Evolutionary conservation across 2,888 invertebrate genomes (phyloP), one percentile per base, ranked within the genome.

Genomic region (Empis stercorea): DNA sequence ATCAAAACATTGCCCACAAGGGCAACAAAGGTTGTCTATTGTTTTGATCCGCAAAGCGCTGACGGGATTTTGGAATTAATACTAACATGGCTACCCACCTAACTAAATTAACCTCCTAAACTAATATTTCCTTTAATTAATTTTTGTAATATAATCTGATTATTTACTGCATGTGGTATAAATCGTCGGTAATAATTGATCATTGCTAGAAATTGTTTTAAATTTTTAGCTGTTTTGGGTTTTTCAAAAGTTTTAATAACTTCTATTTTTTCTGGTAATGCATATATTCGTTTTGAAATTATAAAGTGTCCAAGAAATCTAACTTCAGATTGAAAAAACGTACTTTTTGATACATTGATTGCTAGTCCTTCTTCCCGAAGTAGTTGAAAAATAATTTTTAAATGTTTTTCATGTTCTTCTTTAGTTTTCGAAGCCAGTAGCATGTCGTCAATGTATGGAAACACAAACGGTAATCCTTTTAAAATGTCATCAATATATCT

Each of bases 401-500:
- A 41, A 32, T 55, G 50, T 2, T 41, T 20, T 10, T 23, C 23
- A 40, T 56, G 54, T 36, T 54, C 50, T 15, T 50, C 49, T 16
- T 39, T 9, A 14, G 30, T 42, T 3, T 20, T 10, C 11, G 47
- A 51, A 2, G 49, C 52, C 30, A 54, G 37, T 23, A 49, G 50
- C 13, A 53, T 52, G 23, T 53, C 49, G 44, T 54, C 49, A 3
- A 61, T 44, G 44, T 61, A 62, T 1, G 51, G 47, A 23, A 52
- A 54, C 1, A 48, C 50, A 48, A 59, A 55, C 20, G 55, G 57
- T 10, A 59, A 32, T 10, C 52, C 59, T n/a, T 53, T 43, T 13
- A 58, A 47, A 2, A 61, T 53, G 11, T 55, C 50, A 41, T 66
- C 54, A 47, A 66, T 59, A 44, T 59, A 61, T 1, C 62, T 45